phyloP scores from a whole-genome alignment of 1,140 invertebrate species.

The Penaeus japonicus region DNA sequence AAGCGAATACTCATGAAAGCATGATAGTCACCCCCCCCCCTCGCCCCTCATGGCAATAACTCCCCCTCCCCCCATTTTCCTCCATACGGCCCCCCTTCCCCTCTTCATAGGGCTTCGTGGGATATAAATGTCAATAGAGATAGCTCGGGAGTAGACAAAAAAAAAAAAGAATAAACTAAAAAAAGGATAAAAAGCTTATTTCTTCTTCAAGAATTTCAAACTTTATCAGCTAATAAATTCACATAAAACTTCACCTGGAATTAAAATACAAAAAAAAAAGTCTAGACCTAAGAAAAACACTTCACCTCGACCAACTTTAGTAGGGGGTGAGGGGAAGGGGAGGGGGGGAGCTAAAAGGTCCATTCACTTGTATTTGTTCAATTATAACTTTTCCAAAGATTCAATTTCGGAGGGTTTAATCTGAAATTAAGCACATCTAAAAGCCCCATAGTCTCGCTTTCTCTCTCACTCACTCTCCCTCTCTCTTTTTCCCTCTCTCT shows the following conservation, averaged over 20 bases:
- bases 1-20: too few species aligned
- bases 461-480: neutral
- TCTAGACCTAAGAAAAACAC: slow-evolving; percentile 20
- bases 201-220: slow-evolving; percentile 11
- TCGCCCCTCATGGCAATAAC: too few species aligned
- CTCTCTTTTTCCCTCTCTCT: neutral
- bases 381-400: slow-evolving; percentile 57
- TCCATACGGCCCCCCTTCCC: too few species aligned
- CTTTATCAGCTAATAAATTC: slow-evolving; percentile 34
- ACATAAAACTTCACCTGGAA: slow-evolving; percentile 14
- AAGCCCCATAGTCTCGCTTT: slow-evolving; percentile 33
- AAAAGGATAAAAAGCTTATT: too few species aligned
- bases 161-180: neutral
- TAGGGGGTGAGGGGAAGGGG: neutral
- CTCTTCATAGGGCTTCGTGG: too few species aligned
- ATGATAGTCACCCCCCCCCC: too few species aligned
- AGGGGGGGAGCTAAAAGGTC: neutral
- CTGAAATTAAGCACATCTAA: slow-evolving; percentile 39
- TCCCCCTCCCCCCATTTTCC: too few species aligned
- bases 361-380: slow-evolving; percentile 44
- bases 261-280: neutral
- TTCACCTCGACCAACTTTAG: slow-evolving; percentile 1
- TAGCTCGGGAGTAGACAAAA: too few species aligned
- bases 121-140: too few species aligned
- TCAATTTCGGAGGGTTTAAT: slow-evolving; percentile 47